Conservation (phyloP, 2,888 invertebrate genomes). For the Xylota segnis region DNA sequence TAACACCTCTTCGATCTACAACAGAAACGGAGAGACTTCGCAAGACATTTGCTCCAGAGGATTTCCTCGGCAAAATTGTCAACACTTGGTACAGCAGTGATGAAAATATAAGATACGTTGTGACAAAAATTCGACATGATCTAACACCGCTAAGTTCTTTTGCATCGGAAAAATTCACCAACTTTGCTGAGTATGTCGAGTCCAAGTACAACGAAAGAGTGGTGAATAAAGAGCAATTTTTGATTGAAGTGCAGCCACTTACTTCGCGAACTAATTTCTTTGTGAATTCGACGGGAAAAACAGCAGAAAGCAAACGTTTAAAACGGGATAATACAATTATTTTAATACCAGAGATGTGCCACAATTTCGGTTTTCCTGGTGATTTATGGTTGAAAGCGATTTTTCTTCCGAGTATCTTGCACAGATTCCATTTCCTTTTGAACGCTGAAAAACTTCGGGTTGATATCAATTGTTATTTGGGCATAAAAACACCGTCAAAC, state of each 20-base stretch:
- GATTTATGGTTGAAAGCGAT: conserved; percentile 94
- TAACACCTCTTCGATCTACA: conserved; percentile 84
- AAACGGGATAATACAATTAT: conserved; percentile 85
- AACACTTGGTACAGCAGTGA: conserved; percentile 92
- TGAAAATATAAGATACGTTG: conserved; percentile 87
- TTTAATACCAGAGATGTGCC: conserved; percentile 95
- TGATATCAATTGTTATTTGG: conserved; percentile 82
- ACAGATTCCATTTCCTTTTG: conserved; percentile 86
- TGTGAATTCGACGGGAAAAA: conserved; percentile 79
- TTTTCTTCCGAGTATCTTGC: conserved; percentile 93
- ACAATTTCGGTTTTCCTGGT: conserved; percentile 89
- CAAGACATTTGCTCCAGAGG: conserved; percentile 86
- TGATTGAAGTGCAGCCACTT: conserved; percentile 90
- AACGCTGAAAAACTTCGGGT: conserved; percentile 83
- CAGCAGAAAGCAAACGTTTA: conserved; percentile 68
- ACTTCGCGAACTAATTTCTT: conserved; percentile 83
- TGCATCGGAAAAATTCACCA: conserved; percentile 86
- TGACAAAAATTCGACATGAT: conserved; percentile 89
- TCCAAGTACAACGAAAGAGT: conserved; percentile 90
- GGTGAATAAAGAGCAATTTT: conserved; percentile 87
- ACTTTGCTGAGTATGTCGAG: conserved; percentile 91
- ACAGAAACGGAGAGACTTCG: conserved; percentile 84
- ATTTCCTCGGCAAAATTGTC: conserved; percentile 91
- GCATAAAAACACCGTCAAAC: conserved; percentile 74
- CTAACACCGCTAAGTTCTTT: conserved; percentile 89